phyloP scores from a whole-genome alignment of 1,140 invertebrate genomes.

The Neelides sp. region DNA sequence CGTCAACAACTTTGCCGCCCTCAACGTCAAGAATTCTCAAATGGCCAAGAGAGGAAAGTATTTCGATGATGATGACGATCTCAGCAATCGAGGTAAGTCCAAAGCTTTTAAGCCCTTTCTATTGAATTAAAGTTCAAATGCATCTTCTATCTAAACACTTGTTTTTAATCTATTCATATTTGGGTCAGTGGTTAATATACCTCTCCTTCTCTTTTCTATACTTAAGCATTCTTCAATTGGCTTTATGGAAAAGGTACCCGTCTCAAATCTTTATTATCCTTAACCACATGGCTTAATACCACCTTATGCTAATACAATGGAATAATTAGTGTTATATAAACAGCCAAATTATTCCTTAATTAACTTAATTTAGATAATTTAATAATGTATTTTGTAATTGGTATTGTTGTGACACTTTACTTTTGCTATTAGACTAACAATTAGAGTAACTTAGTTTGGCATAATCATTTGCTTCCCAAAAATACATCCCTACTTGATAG shows the following conservation, averaged over 20 bases:
- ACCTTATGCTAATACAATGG: no score
- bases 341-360: no score
- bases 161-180: neutral
- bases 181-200: neutral
- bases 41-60: slow-evolving; percentile 35
- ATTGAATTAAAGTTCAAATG: neutral
- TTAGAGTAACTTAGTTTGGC: no score
- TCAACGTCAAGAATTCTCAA: slow-evolving; percentile 21
- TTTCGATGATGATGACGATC: slow-evolving; percentile 41
- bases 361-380: no score
- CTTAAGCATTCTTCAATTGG: slow-evolving; percentile 24
- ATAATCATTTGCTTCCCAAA: no score
- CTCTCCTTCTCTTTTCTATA: neutral
- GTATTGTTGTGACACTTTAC: no score
- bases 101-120: neutral
- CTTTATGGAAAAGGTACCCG: slow-evolving; percentile 22
- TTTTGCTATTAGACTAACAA: no score
- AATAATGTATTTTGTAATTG: no score
- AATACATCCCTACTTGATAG: no score
- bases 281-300: neutral
- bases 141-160: neutral
- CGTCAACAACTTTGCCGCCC: slow-evolving; percentile 23
- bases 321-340: no score
- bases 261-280: neutral
- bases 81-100: slow-evolving; percentile 38